Evolutionary conservation across 2,113 vertebrate species (phyloP), one percentile per base, ranked within the genome.

Genomic region (Pygoscelis antarcticus): DNA sequence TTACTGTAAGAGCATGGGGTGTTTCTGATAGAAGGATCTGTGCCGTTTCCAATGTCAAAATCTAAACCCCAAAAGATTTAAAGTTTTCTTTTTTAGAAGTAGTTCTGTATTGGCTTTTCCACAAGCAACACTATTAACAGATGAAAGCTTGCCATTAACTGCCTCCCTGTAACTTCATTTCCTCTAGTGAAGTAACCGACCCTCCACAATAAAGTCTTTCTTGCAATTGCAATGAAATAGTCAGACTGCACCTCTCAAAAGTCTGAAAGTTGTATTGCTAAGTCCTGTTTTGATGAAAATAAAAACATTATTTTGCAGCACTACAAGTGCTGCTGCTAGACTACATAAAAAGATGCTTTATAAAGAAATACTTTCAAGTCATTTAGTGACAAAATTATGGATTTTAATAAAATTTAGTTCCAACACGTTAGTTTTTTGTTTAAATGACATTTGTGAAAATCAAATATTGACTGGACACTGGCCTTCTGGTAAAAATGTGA

Each of bases 391-490:
- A 80, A 69, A 76, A 52, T 26, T 23, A 17, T 5, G 2, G 14
- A 34, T 57, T 61, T 78, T 14, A 74, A 75, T 76, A 72, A 29
- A 71, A 60, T 36, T 49, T 34, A 16, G 4, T 58, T 64, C 18
- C 9, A 82, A 44, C 34, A 7, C 74, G 5, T 44, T 82, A 29
- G 4, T 34, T 58, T 23, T 32, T 68, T 60, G 30, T 61, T 79
- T 75, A 64, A 76, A 34, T 46, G 0, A 38, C 14, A 47, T 44
- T 26, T 65, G 30, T 64, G 32, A 85, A 82, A 69, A 78, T 6
- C 7, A 15, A 42, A 4, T 36, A 76, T 2, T 66, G 78, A 71
- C 16, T 17, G 71, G 44, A 60, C 0, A 1, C 13, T 1, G 19
- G 25, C 26, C 36, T n/a, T 69, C 30, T 79, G 11, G 60, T 46